These are phyloP conservation scores for Chymomyza costata DNA, from an alignment of 1,140 invertebrate species.

Conservation along the genomic window DNA sequence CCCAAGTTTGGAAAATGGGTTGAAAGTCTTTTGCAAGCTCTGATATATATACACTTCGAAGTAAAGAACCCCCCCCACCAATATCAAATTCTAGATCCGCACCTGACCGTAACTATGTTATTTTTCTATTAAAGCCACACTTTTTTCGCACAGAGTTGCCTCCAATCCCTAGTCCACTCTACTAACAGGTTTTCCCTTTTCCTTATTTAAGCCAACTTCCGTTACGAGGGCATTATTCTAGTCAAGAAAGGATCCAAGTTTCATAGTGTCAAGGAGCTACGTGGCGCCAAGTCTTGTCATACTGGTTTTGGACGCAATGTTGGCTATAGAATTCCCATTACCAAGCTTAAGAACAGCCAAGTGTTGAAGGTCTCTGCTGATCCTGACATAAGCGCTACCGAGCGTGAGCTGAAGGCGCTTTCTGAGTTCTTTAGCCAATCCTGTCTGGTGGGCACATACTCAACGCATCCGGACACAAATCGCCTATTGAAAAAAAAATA, in stretches of 20 bases:
- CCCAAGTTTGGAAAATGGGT: too few relatives aligned
- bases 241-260: conserved; percentile 83
- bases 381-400: conserved; percentile 81
- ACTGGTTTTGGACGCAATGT: conserved; percentile 87
- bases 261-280: conserved; percentile 79
- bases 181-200: background rate
- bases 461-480: conserved; percentile 83
- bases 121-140: too few relatives aligned
- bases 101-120: too few relatives aligned
- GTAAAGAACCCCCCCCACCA: too few relatives aligned
- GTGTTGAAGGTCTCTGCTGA: conserved; percentile 82
- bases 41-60: too few relatives aligned
- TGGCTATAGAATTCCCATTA: conserved; percentile 85
- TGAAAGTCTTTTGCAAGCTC: too few relatives aligned
- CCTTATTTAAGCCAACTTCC: conserved; percentile 79
- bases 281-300: conserved; percentile 86
- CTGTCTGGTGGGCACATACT: conserved; percentile 88
- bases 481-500: conserved; percentile 82
- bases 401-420: conserved; percentile 84
- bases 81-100: too few relatives aligned
- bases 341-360: conserved; percentile 82
- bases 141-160: too few relatives aligned
- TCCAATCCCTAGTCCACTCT: too few relatives aligned
- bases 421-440: conserved; percentile 84
- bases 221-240: conserved; percentile 87